Percentiles rank a stretch among this genome's conserved stretches.
phyloP scores from a whole-genome alignment of 2,113 vertebrate species.

The Alethe diademata region DNA sequence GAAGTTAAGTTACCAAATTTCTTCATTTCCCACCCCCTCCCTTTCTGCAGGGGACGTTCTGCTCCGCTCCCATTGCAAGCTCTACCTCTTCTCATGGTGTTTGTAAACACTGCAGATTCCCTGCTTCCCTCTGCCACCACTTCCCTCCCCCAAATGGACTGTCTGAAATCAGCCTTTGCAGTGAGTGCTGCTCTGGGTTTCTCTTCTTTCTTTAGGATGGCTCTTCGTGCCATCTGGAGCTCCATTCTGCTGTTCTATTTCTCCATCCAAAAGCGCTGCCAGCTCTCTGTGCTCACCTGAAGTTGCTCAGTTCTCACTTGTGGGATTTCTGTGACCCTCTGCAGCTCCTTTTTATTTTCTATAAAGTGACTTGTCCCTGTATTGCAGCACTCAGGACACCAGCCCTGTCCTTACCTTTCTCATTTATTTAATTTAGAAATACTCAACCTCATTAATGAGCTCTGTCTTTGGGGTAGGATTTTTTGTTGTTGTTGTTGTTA shows the following conservation, averaged over 20 bases:
- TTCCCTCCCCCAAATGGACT: background rate
- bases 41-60: background rate
- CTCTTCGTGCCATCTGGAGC: background rate
- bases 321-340: background rate
- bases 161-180: background rate
- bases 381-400: background rate
- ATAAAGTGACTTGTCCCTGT: background rate
- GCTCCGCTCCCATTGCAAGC: background rate
- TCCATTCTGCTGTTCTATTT: background rate
- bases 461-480: background rate
- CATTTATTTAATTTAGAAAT: background rate
- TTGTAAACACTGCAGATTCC: background rate
- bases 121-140: background rate
- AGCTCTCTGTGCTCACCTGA: fast-evolving
- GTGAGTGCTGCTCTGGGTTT: background rate
- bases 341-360: background rate
- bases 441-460: background rate
- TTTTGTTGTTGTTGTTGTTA: background rate
- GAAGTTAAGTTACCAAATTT: background rate
- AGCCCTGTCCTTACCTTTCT: background rate
- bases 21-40: background rate
- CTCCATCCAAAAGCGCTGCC: background rate
- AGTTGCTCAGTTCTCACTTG: background rate
- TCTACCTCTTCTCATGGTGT: background rate
- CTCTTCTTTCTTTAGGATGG: background rate